Evolutionary conservation across 2,888 invertebrate species (phyloP).

Genomic region (Mesorhabditis sp.): DNA sequence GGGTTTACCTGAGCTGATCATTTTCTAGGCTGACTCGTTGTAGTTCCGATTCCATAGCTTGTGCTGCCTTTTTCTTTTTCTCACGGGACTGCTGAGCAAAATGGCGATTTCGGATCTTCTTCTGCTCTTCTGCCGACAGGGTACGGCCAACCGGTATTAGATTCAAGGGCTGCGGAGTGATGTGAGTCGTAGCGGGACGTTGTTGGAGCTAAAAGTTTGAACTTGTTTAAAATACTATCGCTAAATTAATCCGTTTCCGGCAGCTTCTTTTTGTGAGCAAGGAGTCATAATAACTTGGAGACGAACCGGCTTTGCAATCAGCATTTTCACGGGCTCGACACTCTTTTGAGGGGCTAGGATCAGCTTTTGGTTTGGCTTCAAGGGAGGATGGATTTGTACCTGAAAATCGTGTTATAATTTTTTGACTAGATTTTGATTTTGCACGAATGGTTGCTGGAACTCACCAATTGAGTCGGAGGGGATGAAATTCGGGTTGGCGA

Average conservation of each 20-base stretch:
- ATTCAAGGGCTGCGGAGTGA: neutral
- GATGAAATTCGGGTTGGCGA: neutral
- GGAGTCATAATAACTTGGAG: no score
- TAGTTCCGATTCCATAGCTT: neutral
- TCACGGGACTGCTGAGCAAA: neutral
- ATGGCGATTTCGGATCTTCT: conserved; percentile 1
- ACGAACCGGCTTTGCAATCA: neutral
- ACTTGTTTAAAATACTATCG: no score
- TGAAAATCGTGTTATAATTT: neutral
- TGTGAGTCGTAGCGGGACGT: no score
- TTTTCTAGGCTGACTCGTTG: neutral
- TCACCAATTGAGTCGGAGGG: neutral
- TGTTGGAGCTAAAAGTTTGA: no score
- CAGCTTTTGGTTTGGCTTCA: neutral
- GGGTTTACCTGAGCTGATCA: neutral
- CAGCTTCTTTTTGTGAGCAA: no score
- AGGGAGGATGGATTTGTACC: neutral
- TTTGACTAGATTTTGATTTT: no score
- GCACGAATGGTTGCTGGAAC: neutral
- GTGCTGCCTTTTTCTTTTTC: neutral
- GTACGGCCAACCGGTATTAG: neutral
- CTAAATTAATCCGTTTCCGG: no score
- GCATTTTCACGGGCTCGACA: neutral
- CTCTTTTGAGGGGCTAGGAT: neutral
- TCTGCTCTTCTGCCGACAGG: neutral